Evolutionary conservation across 1,140 invertebrate species (phyloP), one percentile per base, ranked within the genome.

Genomic region (Uloborus diversus): DNA sequence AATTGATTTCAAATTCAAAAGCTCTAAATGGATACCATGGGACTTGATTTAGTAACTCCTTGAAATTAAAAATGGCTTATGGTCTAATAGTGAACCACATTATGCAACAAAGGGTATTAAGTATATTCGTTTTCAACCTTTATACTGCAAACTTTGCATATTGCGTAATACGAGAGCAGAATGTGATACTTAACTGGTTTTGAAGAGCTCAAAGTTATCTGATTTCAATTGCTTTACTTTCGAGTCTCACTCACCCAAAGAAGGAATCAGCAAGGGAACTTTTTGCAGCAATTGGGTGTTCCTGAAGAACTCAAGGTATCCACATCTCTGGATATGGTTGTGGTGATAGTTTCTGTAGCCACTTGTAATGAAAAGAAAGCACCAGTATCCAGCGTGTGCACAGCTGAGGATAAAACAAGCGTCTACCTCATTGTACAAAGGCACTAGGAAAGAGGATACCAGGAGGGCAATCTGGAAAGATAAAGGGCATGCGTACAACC

Each of bases 311-410:
- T 78, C 73, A 20, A 78, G 30, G 30, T 78, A 78, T 1, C 73
- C 73, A 78, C 73, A 78, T 56, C 62, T 65, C 32, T 78, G 73
- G n/a, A 65, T 25, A 42, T 66, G 42, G 30, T 65, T 57, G 27
- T 78, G 73, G 28, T 78, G 61, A 78, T 56, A 66, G 17, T 65
- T 78, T 78, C 73, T 33, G 32, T 78, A 78, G 1, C 62, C 32
- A 56, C 30, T 78, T n/a, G 61, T 37, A 17, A 56, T 62, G 42
- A 78, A 78, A 17, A 78, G 20, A 23, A 66, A n/a, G 20, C 47
- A 56, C 73, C 73, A 78, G 51, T 56, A 65, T 14, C n/a, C n/a
- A 28, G 62, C 28, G 66, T 78, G 73, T n/a, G 32, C 23, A 37
- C 73, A 78, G 57, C 47, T 65, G 27, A 78, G 32, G 28, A 78